Base-by-base conservation (phyloP, 2,113 vertebrate species). In the Cynopterus brachyotis region DNA sequence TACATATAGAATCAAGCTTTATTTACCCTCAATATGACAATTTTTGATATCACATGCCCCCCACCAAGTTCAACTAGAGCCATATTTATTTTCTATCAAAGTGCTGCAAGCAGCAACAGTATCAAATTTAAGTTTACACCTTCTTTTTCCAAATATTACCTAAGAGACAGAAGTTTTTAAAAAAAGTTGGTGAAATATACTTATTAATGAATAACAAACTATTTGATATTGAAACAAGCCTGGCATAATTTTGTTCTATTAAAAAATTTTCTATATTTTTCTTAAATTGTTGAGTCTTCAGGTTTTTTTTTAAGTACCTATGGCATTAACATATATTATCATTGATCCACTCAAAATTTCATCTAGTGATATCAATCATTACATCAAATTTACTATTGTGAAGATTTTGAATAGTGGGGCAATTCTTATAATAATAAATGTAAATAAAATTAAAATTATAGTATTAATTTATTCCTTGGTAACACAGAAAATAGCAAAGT, bases 401-500 rank as follows among this genome's bases (percentile, higher is more conserved):
- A 78, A 84, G 11, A 80, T 87, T 95, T 3, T 95, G 30, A 87
- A 66, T 76, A 95, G 75, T 83, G 62, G 11, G 32, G 9, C 22
- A 87, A 80, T 96, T 88, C 97, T 97, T 98, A 81, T 78, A 83
- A 96, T 80, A 81, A 96, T 32, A 60, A 66, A 64, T 98, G 57
- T 42, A 89, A 96, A 72, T 7, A 59, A 94, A 85, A 73, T 85
- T 79, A 93, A 37, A 80, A 94, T 91, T 79, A 40, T 17, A 96
- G 32, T 83, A 73, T 64, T 89, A 89, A 62, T 66, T 45, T 92
- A 81, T 79, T 92, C 13, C 86, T 60, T 78, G 28, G 42, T 72
- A 88, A 78, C 5, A 69, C 30, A 95, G 47, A 82, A 93, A 91
- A 94, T 40, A 95, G 75, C 7, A 62, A 70, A 28, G 6, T 83